phyloP scores from a whole-genome alignment of 2,113 vertebrate species.

The Poicephalus meyeri region DNA sequence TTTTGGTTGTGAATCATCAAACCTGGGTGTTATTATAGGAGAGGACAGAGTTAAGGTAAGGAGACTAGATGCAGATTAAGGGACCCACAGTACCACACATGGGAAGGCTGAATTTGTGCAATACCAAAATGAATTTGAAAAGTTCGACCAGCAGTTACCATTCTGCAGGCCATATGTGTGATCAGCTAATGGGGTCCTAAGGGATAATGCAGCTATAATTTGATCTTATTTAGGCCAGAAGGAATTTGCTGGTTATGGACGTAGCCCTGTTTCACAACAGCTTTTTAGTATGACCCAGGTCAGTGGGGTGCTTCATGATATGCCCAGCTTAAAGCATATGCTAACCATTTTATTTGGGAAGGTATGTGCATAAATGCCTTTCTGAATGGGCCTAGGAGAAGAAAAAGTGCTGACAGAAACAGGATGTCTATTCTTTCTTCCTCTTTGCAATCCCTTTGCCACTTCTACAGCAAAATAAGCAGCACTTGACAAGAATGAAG shows the following conservation, averaged over 20 bases:
- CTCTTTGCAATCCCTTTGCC: conserved; percentile 49
- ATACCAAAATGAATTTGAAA: neutral
- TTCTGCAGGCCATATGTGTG: neutral
- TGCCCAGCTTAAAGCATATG: neutral
- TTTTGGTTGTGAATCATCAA: neutral
- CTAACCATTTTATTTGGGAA: neutral
- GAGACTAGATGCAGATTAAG: neutral
- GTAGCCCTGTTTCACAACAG: neutral
- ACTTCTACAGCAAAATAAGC: conserved; percentile 66
- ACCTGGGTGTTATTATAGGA: neutral
- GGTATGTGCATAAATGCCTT: neutral
- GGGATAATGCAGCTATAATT: neutral
- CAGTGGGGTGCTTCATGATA: neutral
- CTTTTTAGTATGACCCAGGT: neutral
- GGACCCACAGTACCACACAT: too few species aligned
- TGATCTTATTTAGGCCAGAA: neutral
- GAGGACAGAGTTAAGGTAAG: neutral
- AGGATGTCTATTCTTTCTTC: conserved; percentile 69
- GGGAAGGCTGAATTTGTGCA: neutral
- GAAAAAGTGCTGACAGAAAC: neutral
- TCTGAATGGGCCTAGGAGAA: neutral
- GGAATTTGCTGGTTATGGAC: neutral
- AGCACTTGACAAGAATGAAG: conserved; percentile 74
- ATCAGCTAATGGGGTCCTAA: neutral
- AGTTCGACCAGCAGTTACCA: neutral